Percentiles rank a stretch among this genome's conserved stretches.
Conservation (phyloP, 2,888 invertebrate genomes). For the Thymelicus acteon region DNA sequence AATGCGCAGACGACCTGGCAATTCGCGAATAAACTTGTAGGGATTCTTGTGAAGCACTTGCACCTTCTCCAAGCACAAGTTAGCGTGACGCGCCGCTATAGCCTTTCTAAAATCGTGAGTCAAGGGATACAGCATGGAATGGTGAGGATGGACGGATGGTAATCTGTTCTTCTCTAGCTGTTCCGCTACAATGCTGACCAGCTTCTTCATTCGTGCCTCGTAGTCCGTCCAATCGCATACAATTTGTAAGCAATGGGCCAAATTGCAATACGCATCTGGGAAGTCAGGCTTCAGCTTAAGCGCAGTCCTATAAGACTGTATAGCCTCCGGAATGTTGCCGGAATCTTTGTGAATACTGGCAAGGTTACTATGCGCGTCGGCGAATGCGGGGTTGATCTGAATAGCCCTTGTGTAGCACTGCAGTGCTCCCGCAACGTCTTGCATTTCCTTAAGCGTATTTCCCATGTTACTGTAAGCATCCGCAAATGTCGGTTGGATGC, state of each 20-base stretch:
- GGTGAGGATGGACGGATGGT: constrained; percentile 99
- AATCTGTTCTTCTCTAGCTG: constrained; percentile 98
- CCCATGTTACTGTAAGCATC: constrained; percentile 99
- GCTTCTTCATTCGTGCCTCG: constrained; percentile 97
- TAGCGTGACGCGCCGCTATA: constrained; percentile 98
- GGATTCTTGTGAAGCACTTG: constrained; percentile 96
- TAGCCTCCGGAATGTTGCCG: constrained; percentile 99
- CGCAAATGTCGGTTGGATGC: constrained; percentile 99
- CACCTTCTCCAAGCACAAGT: constrained; percentile 98
- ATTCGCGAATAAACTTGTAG: constrained; percentile 91
- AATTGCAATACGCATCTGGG: constrained; percentile 99
- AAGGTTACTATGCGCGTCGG: constrained; percentile 99
- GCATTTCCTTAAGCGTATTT: constrained; percentile 99
- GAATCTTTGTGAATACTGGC: constrained; percentile 99
- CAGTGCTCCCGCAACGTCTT: constrained; percentile 97
- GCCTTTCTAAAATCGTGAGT: constrained; percentile 98
- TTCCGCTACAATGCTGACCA: constrained; percentile 98
- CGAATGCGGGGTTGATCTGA: constrained; percentile 99
- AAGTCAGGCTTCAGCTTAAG: constrained; percentile 99
- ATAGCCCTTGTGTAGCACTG: constrained; percentile 99
- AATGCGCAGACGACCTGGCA: constrained; percentile 91
- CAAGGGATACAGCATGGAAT: constrained; percentile 99
- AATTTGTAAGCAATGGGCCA: constrained; percentile 99
- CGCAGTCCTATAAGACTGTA: constrained; percentile 98
- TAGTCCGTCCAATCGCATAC: constrained; percentile 99